A percentile compares a stretch with the other conserved stretches of the same genome.
phyloP scores from a whole-genome alignment of 64 coral and sea anemone species.

The Actinia tenebrosa region DNA sequence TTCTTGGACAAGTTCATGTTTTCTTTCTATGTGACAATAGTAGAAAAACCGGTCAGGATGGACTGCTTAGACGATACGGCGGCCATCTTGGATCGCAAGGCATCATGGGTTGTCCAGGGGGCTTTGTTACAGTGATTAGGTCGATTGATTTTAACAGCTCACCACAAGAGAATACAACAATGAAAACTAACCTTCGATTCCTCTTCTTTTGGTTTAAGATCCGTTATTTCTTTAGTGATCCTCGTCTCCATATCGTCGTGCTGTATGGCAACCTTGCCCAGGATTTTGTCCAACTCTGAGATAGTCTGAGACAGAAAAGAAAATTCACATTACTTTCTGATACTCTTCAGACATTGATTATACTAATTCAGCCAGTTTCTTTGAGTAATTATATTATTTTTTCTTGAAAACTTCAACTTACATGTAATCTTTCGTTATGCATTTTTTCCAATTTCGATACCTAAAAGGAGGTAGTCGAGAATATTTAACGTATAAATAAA shows the following conservation, averaged over 20 bases:
- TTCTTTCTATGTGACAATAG: conserved; percentile 46
- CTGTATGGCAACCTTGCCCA: conserved; percentile 71
- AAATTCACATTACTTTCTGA: not conserved
- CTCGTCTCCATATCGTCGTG: conserved; percentile 84
- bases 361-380: too few species aligned
- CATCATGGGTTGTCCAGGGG: too few species aligned
- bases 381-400: not conserved
- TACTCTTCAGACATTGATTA: too few species aligned
- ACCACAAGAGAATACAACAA: not conserved
- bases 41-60: too few species aligned
- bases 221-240: conserved; percentile 45
- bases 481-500: not conserved
- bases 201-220: conserved; percentile 63
- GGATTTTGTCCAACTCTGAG: conserved; percentile 68
- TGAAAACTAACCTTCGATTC: conserved; percentile 40
- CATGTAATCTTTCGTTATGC: conserved; percentile 76
- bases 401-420: not conserved
- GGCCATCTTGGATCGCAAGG: too few species aligned
- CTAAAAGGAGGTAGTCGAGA: not conserved
- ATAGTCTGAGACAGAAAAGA: conserved; percentile 60
- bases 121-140: too few species aligned
- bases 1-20: conserved; percentile 71
- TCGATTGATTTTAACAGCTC: too few species aligned
- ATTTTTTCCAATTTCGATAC: conserved; percentile 90
- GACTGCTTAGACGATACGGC: too few species aligned